Evolutionary conservation across 2,113 vertebrate species (phyloP).

Genomic region (Misgurnus anguillicaudatus): DNA sequence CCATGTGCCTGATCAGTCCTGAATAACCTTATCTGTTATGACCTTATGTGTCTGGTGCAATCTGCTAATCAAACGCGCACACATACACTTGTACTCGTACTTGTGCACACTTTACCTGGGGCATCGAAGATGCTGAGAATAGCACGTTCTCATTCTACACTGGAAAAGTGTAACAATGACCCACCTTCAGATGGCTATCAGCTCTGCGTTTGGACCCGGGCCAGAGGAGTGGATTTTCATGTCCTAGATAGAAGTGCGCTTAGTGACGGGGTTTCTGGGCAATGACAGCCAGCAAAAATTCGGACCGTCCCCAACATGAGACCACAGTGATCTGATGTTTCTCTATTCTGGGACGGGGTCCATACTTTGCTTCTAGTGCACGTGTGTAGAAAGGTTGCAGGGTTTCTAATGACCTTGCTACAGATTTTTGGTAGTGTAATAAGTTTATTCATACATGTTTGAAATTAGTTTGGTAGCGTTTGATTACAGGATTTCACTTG

Average conservation of each 20-base stretch:
- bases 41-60: background rate
- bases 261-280: conserved; percentile 47
- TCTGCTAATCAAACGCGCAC: conserved; percentile 5
- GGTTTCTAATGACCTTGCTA: too few relatives aligned
- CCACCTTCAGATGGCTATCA: conserved; percentile 54
- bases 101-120: conserved; percentile 53
- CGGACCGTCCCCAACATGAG: background rate
- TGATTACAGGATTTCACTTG: background rate
- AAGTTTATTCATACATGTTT: too few relatives aligned
- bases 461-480: background rate
- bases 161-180: conserved; percentile 58
- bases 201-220: conserved; percentile 45
- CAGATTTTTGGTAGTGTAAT: too few relatives aligned
- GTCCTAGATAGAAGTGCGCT: conserved; percentile 46
- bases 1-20: background rate
- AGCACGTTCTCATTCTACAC: conserved; percentile 57
- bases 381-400: background rate
- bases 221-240: conserved; percentile 32
- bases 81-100: background rate
- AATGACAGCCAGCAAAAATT: conserved; percentile 33
- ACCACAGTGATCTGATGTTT: conserved; percentile 16
- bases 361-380: conserved; percentile 2
- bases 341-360: conserved; percentile 23
- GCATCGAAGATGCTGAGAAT: conserved; percentile 58
- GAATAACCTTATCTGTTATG: background rate